Conservation (phyloP, 1,140 invertebrate genomes). For the Scaptomyza graminum region DNA sequence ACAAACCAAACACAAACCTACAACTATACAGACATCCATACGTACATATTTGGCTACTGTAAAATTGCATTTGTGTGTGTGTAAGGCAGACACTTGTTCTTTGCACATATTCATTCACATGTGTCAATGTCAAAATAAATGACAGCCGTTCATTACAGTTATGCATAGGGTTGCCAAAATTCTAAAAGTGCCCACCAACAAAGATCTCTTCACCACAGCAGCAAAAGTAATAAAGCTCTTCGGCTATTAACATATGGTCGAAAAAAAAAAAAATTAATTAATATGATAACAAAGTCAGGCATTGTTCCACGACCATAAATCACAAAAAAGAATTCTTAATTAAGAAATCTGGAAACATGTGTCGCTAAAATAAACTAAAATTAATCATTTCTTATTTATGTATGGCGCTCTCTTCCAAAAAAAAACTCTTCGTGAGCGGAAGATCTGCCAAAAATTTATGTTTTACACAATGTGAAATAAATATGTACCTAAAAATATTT, state of each 20-base stretch:
- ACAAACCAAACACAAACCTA: neutral
- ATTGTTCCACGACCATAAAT: slow-evolving; percentile 23
- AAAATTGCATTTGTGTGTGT: neutral
- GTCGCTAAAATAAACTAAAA: slow-evolving; percentile 2
- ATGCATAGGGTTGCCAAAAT: neutral
- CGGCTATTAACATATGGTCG: neutral
- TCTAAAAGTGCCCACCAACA: neutral
- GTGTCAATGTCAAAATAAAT: neutral
- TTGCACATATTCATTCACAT: slow-evolving; percentile 4
- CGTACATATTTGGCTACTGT: slow-evolving; percentile 10
- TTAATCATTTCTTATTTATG: slow-evolving; percentile 9
- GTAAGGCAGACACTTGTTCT: neutral
- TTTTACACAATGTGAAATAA: too few relatives aligned
- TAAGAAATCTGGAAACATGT: slow-evolving; percentile 8
- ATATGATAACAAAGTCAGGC: slow-evolving; percentile 27
- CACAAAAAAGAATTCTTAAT: neutral
- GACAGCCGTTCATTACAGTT: slow-evolving; percentile 4
- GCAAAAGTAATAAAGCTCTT: neutral
- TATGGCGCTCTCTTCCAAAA: neutral
- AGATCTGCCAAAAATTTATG: neutral
- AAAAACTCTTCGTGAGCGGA: neutral
- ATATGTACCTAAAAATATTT: too few relatives aligned
- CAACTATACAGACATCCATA: neutral
- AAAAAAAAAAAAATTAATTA: too few relatives aligned
- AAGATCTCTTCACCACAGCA: neutral